These are phyloP conservation scores for Pseudomyrmex concolor DNA, from an alignment of 1,140 invertebrate species.

Conservation along the genomic window DNA sequence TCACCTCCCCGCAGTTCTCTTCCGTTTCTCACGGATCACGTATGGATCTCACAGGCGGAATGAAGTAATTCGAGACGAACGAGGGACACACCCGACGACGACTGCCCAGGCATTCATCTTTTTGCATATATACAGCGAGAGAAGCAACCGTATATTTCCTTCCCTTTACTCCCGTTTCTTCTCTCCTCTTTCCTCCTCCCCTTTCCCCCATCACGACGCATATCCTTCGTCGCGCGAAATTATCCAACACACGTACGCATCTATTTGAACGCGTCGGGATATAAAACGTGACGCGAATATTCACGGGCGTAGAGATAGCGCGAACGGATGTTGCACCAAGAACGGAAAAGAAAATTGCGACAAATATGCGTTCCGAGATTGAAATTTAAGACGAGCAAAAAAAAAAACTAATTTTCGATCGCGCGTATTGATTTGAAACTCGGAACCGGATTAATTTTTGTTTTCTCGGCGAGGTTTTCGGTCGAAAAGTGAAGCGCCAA, in stretches of 20 bases:
- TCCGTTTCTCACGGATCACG: not conserved
- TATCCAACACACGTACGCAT: conserved; percentile 50
- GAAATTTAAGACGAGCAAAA: too few species aligned
- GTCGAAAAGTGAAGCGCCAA: too few species aligned
- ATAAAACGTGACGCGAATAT: conserved; percentile 52
- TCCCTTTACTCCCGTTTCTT: too few species aligned
- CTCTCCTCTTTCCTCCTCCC: too few species aligned
- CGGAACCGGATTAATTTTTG: too few species aligned
- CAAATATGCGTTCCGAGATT: conserved; percentile 17
- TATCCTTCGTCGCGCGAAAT: not conserved
- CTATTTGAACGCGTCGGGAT: conserved; percentile 40
- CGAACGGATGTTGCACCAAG: not conserved
- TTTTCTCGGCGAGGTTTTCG: too few species aligned
- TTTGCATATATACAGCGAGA: not conserved
- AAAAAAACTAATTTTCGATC: too few species aligned
- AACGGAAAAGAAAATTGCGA: too few species aligned
- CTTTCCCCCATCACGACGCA: not conserved
- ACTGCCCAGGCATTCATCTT: not conserved
- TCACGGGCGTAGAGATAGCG: not conserved
- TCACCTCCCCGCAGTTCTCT: too few species aligned
- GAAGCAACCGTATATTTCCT: too few species aligned
- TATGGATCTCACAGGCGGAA: not conserved
- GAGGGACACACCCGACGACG: not conserved
- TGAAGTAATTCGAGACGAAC: conserved; percentile 27
- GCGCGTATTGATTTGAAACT: too few species aligned